phyloP scores from a whole-genome alignment of 1,140 invertebrate genomes.

The Drosophila bipectinata region DNA sequence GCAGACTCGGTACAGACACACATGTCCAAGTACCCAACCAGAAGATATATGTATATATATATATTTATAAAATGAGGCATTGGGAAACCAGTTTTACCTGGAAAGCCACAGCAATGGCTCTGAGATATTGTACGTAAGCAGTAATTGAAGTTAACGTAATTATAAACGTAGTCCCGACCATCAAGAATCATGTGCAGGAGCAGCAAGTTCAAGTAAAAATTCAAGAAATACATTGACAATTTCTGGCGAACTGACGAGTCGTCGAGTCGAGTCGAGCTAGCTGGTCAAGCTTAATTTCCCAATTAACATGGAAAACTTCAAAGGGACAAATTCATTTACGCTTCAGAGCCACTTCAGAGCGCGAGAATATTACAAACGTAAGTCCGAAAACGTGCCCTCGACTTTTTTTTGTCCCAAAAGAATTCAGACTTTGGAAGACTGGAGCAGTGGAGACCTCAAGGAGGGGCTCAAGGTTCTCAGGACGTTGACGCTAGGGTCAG shows the following conservation, averaged over 20 bases:
- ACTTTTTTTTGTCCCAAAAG: constrained; percentile 5
- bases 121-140: constrained; percentile 74
- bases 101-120: constrained; percentile 55
- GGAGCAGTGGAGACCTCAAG: constrained; percentile 7
- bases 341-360: constrained; percentile 35
- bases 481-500: constrained; percentile 36
- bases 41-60: neutral
- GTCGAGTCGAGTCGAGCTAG: neutral
- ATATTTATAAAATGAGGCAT: constrained; percentile 43
- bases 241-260: constrained; percentile 14
- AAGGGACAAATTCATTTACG: constrained; percentile 64
- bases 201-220: constrained; percentile 3
- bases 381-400: constrained; percentile 49
- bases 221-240: constrained; percentile 25
- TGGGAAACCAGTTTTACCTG: constrained; percentile 57
- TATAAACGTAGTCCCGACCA: constrained; percentile 60
- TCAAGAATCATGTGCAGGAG: constrained; percentile 36
- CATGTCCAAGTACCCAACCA: constrained; percentile 6
- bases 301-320: constrained; percentile 69
- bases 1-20: constrained; percentile 8
- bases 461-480: constrained; percentile 10
- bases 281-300: constrained; percentile 59
- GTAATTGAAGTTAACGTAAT: constrained; percentile 78
- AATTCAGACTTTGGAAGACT: neutral
- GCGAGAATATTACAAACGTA: constrained; percentile 31